These are phyloP conservation scores for Melipona beecheii DNA, from an alignment of 2,888 invertebrate genomes.

Conservation along the genomic window DNA sequence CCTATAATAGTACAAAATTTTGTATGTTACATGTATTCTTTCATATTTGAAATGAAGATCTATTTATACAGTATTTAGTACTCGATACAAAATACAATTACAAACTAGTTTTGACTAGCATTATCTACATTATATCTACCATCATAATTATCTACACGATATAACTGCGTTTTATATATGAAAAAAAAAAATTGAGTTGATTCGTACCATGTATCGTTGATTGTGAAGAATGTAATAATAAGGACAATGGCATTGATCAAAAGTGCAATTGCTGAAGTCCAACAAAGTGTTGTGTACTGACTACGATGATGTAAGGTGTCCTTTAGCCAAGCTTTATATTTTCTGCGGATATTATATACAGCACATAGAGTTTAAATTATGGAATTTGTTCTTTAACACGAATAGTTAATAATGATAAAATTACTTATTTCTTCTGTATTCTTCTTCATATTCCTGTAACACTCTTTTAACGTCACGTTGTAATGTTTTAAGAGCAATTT, in stretches of 20 bases:
- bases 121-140: background rate
- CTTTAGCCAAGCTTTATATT: conserved; percentile 84
- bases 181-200: conserved; percentile 9
- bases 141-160: background rate
- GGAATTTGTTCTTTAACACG: background rate
- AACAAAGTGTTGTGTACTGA: conserved; percentile 88
- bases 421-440: conserved; percentile 86
- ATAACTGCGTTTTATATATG: background rate
- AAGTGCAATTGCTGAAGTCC: conserved; percentile 87
- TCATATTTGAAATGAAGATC: background rate
- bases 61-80: background rate
- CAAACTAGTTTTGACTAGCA: background rate
- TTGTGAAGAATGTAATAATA: conserved; percentile 82
- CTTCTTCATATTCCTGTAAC: conserved; percentile 87
- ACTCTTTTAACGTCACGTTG: conserved; percentile 89
- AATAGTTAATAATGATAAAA: conserved; percentile 44
- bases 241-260: conserved; percentile 86
- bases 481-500: conserved; percentile 89
- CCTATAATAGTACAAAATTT: conserved; percentile 76
- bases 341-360: conserved; percentile 79
- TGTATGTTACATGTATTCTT: background rate
- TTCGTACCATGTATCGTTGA: conserved; percentile 71
- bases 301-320: conserved; percentile 86
- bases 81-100: background rate
- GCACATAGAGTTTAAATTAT: conserved; percentile 6